A percentile compares a stretch with the other conserved stretches of the same genome.
Evolutionary conservation across 2,797 vertebrate genomes (phyloP).

Genomic region (Rhadinocentrus ornatus): DNA sequence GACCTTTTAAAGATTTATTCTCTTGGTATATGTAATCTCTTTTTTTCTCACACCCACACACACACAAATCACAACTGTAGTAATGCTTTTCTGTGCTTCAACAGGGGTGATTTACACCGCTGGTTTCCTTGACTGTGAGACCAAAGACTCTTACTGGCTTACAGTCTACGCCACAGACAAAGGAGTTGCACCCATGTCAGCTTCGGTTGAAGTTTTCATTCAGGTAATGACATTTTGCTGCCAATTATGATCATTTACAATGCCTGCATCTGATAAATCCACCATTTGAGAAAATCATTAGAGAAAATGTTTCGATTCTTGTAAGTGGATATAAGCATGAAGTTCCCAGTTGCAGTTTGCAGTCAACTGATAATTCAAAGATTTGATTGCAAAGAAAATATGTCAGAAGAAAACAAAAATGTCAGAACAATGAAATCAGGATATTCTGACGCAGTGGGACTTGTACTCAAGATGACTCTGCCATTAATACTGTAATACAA

Average conservation of each 20-base stretch:
- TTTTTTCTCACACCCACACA: constrained; percentile 17
- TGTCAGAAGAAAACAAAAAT: neutral
- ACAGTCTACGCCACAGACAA: constrained; percentile 91
- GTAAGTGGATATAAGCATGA: neutral
- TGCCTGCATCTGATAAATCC: constrained; percentile 15
- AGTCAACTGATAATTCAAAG: too few relatives aligned
- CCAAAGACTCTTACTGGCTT: constrained; percentile 93
- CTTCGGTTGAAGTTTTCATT: constrained; percentile 94
- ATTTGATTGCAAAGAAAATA: neutral
- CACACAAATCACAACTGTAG: constrained; percentile 34
- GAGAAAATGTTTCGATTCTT: neutral
- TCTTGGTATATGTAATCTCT: constrained; percentile 36
- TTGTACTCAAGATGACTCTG: neutral
- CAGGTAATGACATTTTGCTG: constrained; percentile 72
- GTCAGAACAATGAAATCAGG: neutral
- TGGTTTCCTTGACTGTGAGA: constrained; percentile 93
- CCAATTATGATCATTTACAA: neutral
- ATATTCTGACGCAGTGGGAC: neutral
- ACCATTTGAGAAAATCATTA: neutral
- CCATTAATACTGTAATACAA: neutral
- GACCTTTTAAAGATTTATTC: constrained; percentile 47
- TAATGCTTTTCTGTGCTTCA: constrained; percentile 48
- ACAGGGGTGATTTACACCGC: constrained; percentile 95
- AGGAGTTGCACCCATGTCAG: constrained; percentile 89
- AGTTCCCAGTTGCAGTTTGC: too few relatives aligned